Base-by-base conservation (phyloP, 2,113 vertebrate species). In the Mormyrus iriodes region DNA sequence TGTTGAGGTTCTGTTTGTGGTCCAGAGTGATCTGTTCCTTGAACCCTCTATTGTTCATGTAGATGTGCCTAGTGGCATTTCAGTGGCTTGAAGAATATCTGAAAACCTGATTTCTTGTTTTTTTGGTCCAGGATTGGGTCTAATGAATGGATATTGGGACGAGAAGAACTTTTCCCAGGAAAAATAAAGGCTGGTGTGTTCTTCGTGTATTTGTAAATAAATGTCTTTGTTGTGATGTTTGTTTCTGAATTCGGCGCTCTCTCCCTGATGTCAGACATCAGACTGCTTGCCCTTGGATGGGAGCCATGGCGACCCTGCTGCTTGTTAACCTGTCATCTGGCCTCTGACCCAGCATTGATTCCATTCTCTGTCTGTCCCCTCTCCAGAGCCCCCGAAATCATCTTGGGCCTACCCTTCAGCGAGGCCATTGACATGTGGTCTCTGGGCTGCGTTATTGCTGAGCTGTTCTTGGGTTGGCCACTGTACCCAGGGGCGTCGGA, bases 371-470 rank as follows among this genome's bases (percentile, higher is more conserved):
- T 39, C 7, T 1, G 39, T 53, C 91, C 88, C 90, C 24, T 88
- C 39, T 88, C 89, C 93, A 99, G 98, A 94, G 98, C 98, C 92
- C 98, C 98, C 17, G 98, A 99, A 93, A 99, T 99, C 93, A 99
- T 99, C 86, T 95, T 99, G 92, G 98, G 98, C 49, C 94, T 99
- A 82, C 98, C 97, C 0, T 99, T 99, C 95, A 99, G 97, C 91
- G 98, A 99, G 95, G 98, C 98, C 88, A 99, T 99, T 91, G 98
- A 99, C 93, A 99, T 99, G 98, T 99, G 98, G 98, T 99, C 98
- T 0, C 91, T 99, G 93, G 98, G 98, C 90, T 99, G 98, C 93
- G 98, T 99, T 92, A 99, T 99, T 87, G 98, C 98, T 9, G 98
- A 99, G 93, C 96, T 99, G 89, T 99, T 99, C 91, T 95, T 99